Conservation (phyloP, 1,140 invertebrate species). For the Heliconius hewitsoni region DNA sequence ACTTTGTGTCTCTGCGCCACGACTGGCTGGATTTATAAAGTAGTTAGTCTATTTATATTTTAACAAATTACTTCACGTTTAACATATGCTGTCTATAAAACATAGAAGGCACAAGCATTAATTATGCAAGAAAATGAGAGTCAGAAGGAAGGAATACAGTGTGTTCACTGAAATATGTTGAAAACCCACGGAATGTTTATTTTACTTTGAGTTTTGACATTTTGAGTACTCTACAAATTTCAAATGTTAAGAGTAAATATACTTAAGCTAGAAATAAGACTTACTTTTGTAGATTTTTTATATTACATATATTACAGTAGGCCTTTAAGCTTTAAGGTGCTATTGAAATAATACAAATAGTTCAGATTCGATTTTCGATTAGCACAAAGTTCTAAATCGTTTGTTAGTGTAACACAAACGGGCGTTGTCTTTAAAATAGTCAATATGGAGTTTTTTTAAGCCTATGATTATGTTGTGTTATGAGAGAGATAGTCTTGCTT, state of each 20-base stretch:
- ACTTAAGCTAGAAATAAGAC: not conserved
- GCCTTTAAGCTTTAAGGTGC: too few relatives aligned
- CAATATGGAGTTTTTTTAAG: too few relatives aligned
- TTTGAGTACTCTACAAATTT: conserved; percentile 20
- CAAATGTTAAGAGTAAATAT: conserved; percentile 4
- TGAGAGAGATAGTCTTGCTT: too few relatives aligned
- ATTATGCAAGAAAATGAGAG: conserved; percentile 41
- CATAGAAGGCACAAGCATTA: conserved; percentile 19
- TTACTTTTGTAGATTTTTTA: too few relatives aligned
- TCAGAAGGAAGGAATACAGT: conserved; percentile 34
- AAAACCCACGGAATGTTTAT: conserved; percentile 18
- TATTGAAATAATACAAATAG: too few relatives aligned
- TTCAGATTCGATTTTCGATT: too few relatives aligned
- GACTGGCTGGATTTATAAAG: not conserved
- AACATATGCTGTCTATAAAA: conserved; percentile 1
- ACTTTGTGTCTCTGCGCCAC: too few relatives aligned
- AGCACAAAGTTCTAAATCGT: too few relatives aligned
- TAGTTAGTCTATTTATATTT: not conserved
- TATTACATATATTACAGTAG: too few relatives aligned
- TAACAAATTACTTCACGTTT: not conserved
- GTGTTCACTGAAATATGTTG: conserved; percentile 24
- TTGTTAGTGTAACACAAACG: too few relatives aligned
- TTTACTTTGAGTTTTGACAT: conserved; percentile 23
- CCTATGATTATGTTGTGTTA: too few relatives aligned
- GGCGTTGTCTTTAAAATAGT: too few relatives aligned